phyloP scores from a whole-genome alignment of 30 jellyfish, hydroid and myxozoan genomes.

The Nemopilema nomurai region DNA sequence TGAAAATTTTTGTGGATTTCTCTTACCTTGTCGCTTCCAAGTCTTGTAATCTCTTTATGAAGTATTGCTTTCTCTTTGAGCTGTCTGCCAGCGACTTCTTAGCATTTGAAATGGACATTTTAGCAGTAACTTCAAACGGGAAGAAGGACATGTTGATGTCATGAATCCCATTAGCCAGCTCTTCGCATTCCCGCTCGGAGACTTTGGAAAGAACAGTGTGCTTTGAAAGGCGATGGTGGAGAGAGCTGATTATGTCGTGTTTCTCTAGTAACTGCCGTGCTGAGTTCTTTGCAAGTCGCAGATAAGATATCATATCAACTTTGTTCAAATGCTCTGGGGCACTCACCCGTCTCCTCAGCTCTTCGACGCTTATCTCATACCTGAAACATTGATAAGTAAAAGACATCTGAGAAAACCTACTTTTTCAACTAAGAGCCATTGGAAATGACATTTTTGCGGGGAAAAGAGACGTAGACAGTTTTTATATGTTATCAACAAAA shows the following conservation, averaged over 20 bases:
- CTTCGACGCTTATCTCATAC: constrained; percentile 75
- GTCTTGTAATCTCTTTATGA: constrained; percentile 49
- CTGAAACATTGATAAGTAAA: constrained; percentile 20
- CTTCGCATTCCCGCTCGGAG: constrained; percentile 82
- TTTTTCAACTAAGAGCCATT: too few relatives aligned
- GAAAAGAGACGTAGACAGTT: too few relatives aligned
- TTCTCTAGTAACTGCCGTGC: constrained; percentile 84
- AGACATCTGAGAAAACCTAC: too few relatives aligned
- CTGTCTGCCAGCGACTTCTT: neutral
- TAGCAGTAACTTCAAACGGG: constrained; percentile 65
- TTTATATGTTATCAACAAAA: too few relatives aligned
- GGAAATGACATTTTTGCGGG: too few relatives aligned
- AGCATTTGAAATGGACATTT: constrained; percentile 2
- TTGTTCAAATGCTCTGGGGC: constrained; percentile 90
- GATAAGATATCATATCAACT: constrained; percentile 92
- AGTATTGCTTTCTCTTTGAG: neutral
- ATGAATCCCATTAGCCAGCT: constrained; percentile 78
- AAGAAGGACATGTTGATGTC: constrained; percentile 60
- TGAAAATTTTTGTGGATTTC: neutral
- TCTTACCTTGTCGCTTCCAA: constrained; percentile 66
- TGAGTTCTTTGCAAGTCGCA: constrained; percentile 84
- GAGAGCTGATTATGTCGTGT: constrained; percentile 58
- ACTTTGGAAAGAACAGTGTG: constrained; percentile 84
- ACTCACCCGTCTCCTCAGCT: constrained; percentile 72
- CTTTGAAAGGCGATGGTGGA: constrained; percentile 77